Evolutionary conservation across 2,113 vertebrate genomes (phyloP), one percentile per base, ranked within the genome.

Genomic region (Rousettus leschenaultii): DNA sequence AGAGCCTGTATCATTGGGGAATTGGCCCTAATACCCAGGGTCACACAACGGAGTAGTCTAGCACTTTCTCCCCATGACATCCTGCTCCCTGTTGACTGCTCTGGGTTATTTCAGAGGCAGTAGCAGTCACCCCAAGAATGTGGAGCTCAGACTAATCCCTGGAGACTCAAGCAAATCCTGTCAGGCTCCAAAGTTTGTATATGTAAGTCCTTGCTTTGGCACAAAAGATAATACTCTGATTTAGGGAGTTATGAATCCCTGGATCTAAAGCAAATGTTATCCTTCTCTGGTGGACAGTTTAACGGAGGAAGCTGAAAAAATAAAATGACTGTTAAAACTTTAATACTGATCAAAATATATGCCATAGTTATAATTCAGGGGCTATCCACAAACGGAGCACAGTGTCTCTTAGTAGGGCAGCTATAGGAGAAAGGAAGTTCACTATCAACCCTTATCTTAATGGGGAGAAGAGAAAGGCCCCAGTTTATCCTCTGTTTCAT

Each of bases 221-320:
- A 82, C 12, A 88, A 91, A 89, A 75, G 84, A 26, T 33, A 55
- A 55, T 55, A 91, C 22, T 95, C n/a, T 33, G 38, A n/a, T 53
- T 40, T 51, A 35, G 43, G 22, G 21, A 38, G 4, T 75, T 57
- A 70, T 28, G 70, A 83, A 51, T 89, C 55, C n/a, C 40, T 78
- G 40, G 61, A 73, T 91, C 45, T 95, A 91, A 78, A 77, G 61
- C n/a, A 82, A 78, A 96, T 30, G 66, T 73, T 33, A 86, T 28
- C 14, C 30, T 97, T 78, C 26, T 95, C 78, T 91, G 30, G 6
- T 55, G 59, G n/a, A 83, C 26, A 61, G 40, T 75, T 96, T 91
- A 84, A 73, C 22, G 82, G 71, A 82, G n/a, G 40, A 57, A 85
- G 40, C 24, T 21, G 8, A 71, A 48, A 59, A 55, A 89, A 95